phyloP scores from a whole-genome alignment of 2,888 invertebrate species.

The Dione vanillae region DNA sequence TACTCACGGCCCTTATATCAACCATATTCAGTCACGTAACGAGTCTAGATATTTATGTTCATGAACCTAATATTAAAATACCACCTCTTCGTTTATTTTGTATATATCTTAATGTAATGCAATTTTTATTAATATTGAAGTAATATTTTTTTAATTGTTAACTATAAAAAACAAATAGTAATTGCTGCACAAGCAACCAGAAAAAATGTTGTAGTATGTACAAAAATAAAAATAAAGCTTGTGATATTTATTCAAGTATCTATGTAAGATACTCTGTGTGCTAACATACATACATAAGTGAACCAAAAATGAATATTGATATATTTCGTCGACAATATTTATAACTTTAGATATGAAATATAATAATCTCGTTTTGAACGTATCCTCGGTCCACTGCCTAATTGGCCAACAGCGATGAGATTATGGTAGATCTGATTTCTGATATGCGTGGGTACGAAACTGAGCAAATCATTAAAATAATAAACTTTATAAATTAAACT shows the following conservation, averaged over 20 bases:
- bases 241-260: neutral
- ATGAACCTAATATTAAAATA: no score
- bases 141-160: neutral
- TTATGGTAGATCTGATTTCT: constrained; percentile 24
- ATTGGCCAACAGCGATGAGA: constrained; percentile 15
- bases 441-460: constrained; percentile 24
- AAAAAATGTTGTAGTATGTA: constrained; percentile 19
- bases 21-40: no score
- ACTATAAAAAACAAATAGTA: neutral
- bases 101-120: neutral
- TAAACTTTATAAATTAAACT: constrained; percentile 10
- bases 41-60: neutral
- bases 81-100: neutral
- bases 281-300: neutral
- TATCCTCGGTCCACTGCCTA: constrained; percentile 7
- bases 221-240: constrained; percentile 2
- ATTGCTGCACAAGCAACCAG: neutral
- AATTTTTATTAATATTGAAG: neutral
- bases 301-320: neutral
- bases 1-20: no score
- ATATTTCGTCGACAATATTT: neutral
- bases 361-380: neutral
- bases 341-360: constrained; percentile 11
- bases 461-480: constrained; percentile 1
- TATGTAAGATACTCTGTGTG: neutral